Base-by-base conservation (phyloP, 2,888 invertebrate species). In the Sinodicranocentrus sp. region DNA sequence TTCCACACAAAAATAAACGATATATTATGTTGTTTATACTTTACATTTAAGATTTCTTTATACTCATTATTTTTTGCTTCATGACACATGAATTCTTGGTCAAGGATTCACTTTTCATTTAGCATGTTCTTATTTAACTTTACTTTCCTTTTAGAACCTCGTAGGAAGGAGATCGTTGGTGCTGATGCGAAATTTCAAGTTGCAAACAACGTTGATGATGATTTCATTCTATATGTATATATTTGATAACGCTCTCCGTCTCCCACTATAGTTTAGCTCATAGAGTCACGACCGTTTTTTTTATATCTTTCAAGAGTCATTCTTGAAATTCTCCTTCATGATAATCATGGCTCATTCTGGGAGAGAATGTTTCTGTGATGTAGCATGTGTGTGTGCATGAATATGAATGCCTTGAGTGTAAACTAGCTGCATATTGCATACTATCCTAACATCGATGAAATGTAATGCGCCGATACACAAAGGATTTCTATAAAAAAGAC, bases 401-500 rank as follows among this genome's bases (percentile, higher is more conserved):
- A 39, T 13, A 39, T 39, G 39, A 39, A 13, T 8, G 39, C 13
- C 5, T 39, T 5, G 13, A 39, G 13, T 39, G 39, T 8, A 39
- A 8, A 13, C 39, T 13, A 13, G 5, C 39, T 8, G 13, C 39
- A 39, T 39, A 13, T 39, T 39, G 39, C 39, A 39, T 39, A 39
- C 39, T 39, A 13, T 13, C 5, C 39, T 8, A 39, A 39, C 39
- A 39, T 39, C 39, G 39, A 39, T 39, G 39, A 39, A 39, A 39
- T 13, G 21, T n/a, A 63, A 17, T 28, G 23, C 8, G 21, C 33
- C 19, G 17, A 21, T 28, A 33, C 33, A 33, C 33, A 63, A 63
- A 63, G 28, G 33, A 33, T 1, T 52, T n/a, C 23, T 54, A 8
- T n/a, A 80, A 33, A 72, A 43, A 19, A 59, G n/a, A 44, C 44